Evolutionary conservation across 2,113 vertebrate species (phyloP), one percentile per base, ranked within the genome.

Genomic region (Hassar affinis): DNA sequence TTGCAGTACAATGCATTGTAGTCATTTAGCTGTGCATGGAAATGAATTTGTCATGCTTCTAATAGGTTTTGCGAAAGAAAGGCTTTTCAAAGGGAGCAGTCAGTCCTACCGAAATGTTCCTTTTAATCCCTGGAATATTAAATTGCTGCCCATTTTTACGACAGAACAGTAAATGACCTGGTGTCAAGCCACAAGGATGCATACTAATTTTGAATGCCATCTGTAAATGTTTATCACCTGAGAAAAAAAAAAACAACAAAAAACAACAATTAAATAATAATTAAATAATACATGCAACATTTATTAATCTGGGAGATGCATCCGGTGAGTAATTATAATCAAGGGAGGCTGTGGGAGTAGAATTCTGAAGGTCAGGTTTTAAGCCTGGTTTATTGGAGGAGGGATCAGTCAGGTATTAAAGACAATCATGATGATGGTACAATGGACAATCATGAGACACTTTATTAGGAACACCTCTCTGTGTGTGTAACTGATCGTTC

Each of bases 31-130:
- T 1, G 8, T 52, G 56, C 56, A 79, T 78, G 76, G 71, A 56
- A 72, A 51, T 89, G 69, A 85, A 86, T 91, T 91, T 89, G 85
- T 89, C 89, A 78, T 84, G 69, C 84, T 30, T 81, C 80, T 81
- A 86, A 89, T 90, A 87, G 54, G 81, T 81, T 83, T 62, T 77
- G 66, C 68, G 78, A 80, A 75, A 56, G 81, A 81, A 78, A 49
- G 1, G 14, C 85, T 80, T 56, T 89, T 57, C 71, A 84, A 86
- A 84, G 64, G 35, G 54, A 18, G 54, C 54, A 77, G 45, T 68
- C 66, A n/a, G 3, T 30, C 25, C 49, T 56, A 12, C 15, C 20
- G 20, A 68, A 64, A 42, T 52, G 59, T 79, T 64, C 1, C 51
- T 82, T 80, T 88, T 89, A 27, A 81, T 90, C 84, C 78, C 33